Percentiles rank a stretch among this genome's conserved stretches.
Conservation (phyloP, 2,888 invertebrate species). For the Anarsia innoxiella region DNA sequence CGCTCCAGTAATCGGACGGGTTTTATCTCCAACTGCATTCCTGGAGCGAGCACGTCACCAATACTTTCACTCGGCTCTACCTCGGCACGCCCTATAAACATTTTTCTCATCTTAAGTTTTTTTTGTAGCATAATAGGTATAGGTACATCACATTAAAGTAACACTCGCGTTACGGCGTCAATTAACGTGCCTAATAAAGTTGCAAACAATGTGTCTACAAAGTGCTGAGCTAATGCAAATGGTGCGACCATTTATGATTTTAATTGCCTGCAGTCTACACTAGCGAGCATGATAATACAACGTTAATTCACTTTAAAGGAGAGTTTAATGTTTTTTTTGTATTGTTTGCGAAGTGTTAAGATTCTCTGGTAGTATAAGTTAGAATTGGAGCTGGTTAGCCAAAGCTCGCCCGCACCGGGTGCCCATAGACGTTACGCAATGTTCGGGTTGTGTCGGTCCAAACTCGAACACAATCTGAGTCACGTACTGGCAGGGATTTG, state of each 20-base stretch:
- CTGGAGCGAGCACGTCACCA: constrained; percentile 31
- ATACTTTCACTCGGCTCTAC: constrained; percentile 28
- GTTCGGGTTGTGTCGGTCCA: constrained; percentile 10
- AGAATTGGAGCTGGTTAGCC: neutral
- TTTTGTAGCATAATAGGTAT: neutral
- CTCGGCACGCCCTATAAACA: constrained; percentile 6
- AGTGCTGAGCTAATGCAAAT: constrained; percentile 17
- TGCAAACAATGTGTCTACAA: constrained; percentile 17
- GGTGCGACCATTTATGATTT: constrained; percentile 16
- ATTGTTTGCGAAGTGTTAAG: too few relatives aligned
- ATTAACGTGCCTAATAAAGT: constrained; percentile 14
- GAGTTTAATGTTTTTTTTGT: neutral
- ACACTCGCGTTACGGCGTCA: constrained; percentile 9
- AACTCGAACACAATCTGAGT: constrained; percentile 53
- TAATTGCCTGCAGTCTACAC: too few relatives aligned
- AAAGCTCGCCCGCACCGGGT: neutral
- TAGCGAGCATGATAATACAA: too few relatives aligned
- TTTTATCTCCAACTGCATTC: constrained; percentile 36
- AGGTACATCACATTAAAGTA: too few relatives aligned
- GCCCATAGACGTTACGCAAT: constrained; percentile 13
- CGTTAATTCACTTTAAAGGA: neutral
- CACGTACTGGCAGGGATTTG: constrained; percentile 70
- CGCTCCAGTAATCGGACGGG: constrained; percentile 36
- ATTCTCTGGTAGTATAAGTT: too few relatives aligned
- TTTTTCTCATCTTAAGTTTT: neutral